A percentile compares a stretch with the other conserved stretches of the same genome.
Conservation (phyloP, 2,888 invertebrate genomes). For the Melieria crassipennis region DNA sequence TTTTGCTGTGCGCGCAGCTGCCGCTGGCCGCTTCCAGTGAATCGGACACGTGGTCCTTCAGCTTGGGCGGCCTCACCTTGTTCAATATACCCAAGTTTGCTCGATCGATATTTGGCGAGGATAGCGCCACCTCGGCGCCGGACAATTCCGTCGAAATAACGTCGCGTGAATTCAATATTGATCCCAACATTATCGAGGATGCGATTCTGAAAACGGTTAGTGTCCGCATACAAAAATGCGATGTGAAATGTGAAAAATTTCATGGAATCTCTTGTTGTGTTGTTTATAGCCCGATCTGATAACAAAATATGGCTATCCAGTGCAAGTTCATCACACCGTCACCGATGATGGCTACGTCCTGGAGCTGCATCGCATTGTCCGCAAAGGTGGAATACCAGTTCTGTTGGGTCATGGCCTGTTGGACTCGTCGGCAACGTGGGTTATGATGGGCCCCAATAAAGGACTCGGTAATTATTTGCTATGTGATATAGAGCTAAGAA, state of each 20-base stretch:
- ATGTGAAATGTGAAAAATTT: background rate
- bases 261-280: slow-evolving; percentile 18
- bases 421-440: slow-evolving; percentile 78
- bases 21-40: slow-evolving; percentile 32
- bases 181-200: slow-evolving; percentile 58
- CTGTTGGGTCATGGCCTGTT: slow-evolving; percentile 79
- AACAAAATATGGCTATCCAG: slow-evolving; percentile 72
- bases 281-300: slow-evolving; percentile 68
- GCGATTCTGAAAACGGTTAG: slow-evolving; percentile 56
- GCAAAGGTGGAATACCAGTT: slow-evolving; percentile 67
- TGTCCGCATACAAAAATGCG: background rate
- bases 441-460: slow-evolving; percentile 75
- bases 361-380: slow-evolving; percentile 77
- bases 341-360: slow-evolving; percentile 86
- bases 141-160: slow-evolving; percentile 30
- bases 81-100: slow-evolving; percentile 50
- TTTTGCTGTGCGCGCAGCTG: background rate
- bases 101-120: slow-evolving; percentile 33
- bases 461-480: slow-evolving; percentile 70
- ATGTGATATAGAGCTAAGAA: too few species aligned
- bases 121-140: slow-evolving; percentile 30
- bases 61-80: slow-evolving; percentile 50
- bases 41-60: slow-evolving; percentile 46
- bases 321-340: slow-evolving; percentile 71
- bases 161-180: slow-evolving; percentile 42